A percentile compares a stretch with the other conserved stretches of the same genome.
Evolutionary conservation across 2,888 invertebrate genomes (phyloP).

Genomic region (Lochmaea capreae): DNA sequence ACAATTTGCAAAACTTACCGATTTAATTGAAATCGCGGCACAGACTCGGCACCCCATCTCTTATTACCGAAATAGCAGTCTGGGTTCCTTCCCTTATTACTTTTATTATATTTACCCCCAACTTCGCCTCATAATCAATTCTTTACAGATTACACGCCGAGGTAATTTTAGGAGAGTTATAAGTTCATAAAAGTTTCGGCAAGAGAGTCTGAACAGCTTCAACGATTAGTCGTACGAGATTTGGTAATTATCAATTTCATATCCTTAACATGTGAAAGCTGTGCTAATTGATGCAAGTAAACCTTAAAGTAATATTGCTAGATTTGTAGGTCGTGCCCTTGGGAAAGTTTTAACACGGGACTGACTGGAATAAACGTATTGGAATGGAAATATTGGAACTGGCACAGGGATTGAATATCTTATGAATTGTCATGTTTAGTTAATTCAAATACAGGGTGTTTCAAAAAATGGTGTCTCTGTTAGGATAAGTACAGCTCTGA

Average conservation of each 20-base stretch:
- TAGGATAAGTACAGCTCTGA: too few species aligned
- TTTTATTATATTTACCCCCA: slow-evolving; percentile 38
- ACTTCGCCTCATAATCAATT: slow-evolving; percentile 33
- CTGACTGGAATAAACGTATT: background rate
- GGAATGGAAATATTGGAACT: too few species aligned
- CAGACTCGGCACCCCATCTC: slow-evolving; percentile 10
- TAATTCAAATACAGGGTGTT: too few species aligned
- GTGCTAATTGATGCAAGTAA: slow-evolving; percentile 35
- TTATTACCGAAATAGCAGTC: slow-evolving; percentile 13
- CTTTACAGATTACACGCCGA: slow-evolving; percentile 37
- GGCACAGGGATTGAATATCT: too few species aligned
- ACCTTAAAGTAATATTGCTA: slow-evolving; percentile 19
- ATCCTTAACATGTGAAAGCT: slow-evolving; percentile 30
- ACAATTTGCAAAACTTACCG: slow-evolving; percentile 27
- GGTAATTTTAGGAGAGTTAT: slow-evolving; percentile 39
- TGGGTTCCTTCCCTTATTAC: slow-evolving; percentile 37
- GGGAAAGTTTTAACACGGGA: background rate
- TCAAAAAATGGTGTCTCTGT: too few species aligned
- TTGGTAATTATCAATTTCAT: slow-evolving; percentile 33
- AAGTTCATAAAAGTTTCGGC: slow-evolving; percentile 36
- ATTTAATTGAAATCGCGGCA: slow-evolving; percentile 28
- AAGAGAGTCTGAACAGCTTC: slow-evolving; percentile 28
- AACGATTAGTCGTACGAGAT: slow-evolving; percentile 30
- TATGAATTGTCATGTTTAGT: too few species aligned
- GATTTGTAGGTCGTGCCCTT: slow-evolving; percentile 1